Conservation (phyloP, 2,113 vertebrate species). For the Ceratotherium simum region DNA sequence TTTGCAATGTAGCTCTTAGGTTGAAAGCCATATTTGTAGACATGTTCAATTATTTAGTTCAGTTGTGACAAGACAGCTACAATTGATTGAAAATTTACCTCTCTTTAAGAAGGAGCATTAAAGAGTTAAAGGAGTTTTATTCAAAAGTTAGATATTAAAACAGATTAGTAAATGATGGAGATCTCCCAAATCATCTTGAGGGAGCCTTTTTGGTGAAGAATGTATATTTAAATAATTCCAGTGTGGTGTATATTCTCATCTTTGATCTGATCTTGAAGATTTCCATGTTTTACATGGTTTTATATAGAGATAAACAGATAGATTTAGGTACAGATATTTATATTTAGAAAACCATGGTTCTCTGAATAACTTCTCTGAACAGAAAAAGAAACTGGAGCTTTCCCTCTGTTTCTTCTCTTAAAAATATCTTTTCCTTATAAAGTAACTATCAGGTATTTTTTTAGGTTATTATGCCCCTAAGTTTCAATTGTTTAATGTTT, state of each 20-base stretch:
- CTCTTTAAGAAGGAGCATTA: neutral
- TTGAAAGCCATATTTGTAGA: neutral
- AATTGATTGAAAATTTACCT: neutral
- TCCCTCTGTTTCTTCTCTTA: neutral
- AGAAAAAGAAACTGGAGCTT: constrained; percentile 14
- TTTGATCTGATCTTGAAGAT: constrained; percentile 20
- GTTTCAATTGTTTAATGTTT: constrained; percentile 11
- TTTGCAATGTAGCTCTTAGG: neutral
- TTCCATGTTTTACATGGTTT: constrained; percentile 14
- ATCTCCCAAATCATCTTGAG: neutral
- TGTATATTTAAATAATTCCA: neutral
- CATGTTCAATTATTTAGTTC: neutral
- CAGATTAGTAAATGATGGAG: neutral
- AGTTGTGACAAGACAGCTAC: neutral
- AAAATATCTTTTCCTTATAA: constrained; percentile 28
- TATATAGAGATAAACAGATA: neutral
- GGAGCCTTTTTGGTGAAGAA: neutral
- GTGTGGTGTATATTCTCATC: neutral
- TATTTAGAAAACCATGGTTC: neutral
- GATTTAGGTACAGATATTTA: neutral
- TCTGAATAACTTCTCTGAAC: constrained; percentile 5
- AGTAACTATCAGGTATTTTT: neutral
- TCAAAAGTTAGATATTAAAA: neutral
- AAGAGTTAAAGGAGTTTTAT: constrained; percentile 2
- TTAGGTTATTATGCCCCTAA: neutral